These are phyloP conservation scores for Brachycybe producta DNA, from an alignment of 2,888 invertebrate genomes.

Conservation along the genomic window DNA sequence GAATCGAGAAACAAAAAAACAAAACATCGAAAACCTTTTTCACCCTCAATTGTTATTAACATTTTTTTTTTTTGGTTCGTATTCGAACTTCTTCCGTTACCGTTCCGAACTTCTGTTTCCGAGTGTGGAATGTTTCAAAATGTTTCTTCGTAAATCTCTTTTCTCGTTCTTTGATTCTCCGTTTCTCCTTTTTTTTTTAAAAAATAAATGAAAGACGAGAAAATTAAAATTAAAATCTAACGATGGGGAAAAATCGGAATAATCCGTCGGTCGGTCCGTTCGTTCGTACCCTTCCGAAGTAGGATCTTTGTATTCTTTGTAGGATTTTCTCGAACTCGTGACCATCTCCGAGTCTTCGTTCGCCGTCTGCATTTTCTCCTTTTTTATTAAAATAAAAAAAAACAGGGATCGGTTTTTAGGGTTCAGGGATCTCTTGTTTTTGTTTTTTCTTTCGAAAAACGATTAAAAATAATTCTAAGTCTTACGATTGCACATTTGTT, in stretches of 20 bases:
- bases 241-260: neutral
- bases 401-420: neutral
- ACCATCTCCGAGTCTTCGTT: slow-evolving; percentile 31
- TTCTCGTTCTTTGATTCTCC: slow-evolving; percentile 19
- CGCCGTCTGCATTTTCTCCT: neutral
- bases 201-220: neutral
- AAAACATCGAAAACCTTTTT: too few species aligned
- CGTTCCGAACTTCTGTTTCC: slow-evolving; percentile 61
- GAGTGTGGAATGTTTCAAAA: slow-evolving; percentile 62
- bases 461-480: slow-evolving; percentile 16
- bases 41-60: too few species aligned
- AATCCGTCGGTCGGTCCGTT: neutral
- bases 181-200: neutral
- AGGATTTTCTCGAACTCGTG: slow-evolving; percentile 6
- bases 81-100: slow-evolving; percentile 42
- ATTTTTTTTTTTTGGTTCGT: neutral
- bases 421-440: too few species aligned
- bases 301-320: slow-evolving; percentile 12
- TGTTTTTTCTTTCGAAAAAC: too few species aligned
- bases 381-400: slow-evolving; percentile 3
- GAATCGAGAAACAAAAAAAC: slow-evolving; percentile 10
- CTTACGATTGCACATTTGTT: slow-evolving; percentile 24
- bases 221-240: neutral
- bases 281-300: neutral
- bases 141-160: slow-evolving; percentile 31